phyloP scores from a whole-genome alignment of 2,888 invertebrate species.

The Ephialtes manifestator region DNA sequence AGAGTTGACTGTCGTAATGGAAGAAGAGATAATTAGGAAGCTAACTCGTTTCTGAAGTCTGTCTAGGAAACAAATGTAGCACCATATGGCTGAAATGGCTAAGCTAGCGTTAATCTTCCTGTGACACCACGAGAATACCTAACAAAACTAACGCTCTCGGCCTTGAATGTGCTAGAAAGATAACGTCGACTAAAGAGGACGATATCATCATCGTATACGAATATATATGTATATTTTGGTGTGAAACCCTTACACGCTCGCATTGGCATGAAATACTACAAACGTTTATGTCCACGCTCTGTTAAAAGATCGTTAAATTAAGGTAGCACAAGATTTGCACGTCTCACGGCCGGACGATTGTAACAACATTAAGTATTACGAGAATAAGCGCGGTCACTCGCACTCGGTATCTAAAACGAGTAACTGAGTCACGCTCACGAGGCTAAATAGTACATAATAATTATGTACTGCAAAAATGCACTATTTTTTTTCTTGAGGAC shows the following conservation, averaged over 20 bases:
- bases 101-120: conserved; percentile 35
- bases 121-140: conserved; percentile 5
- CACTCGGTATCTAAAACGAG: conserved; percentile 40
- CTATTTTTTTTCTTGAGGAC: not conserved
- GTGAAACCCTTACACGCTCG: conserved; percentile 4
- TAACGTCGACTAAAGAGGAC: not conserved
- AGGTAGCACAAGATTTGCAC: conserved; percentile 43
- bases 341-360: conserved; percentile 25
- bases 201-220: conserved; percentile 31
- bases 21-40: conserved; percentile 36
- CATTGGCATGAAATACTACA: conserved; percentile 18
- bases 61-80: conserved; percentile 1
- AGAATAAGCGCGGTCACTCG: conserved; percentile 9
- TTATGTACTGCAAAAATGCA: not conserved
- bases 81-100: conserved; percentile 14
- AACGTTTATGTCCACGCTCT: not conserved
- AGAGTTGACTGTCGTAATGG: conserved; percentile 26
- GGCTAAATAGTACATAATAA: conserved; percentile 1
- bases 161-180: not conserved
- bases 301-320: conserved; percentile 3
- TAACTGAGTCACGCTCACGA: conserved; percentile 41
- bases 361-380: not conserved
- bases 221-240: not conserved
- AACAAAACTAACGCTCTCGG: conserved; percentile 11
- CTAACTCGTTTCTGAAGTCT: not conserved